Base-by-base conservation (phyloP, 2,888 invertebrate genomes). In the Drosophila neonasuta region DNA sequence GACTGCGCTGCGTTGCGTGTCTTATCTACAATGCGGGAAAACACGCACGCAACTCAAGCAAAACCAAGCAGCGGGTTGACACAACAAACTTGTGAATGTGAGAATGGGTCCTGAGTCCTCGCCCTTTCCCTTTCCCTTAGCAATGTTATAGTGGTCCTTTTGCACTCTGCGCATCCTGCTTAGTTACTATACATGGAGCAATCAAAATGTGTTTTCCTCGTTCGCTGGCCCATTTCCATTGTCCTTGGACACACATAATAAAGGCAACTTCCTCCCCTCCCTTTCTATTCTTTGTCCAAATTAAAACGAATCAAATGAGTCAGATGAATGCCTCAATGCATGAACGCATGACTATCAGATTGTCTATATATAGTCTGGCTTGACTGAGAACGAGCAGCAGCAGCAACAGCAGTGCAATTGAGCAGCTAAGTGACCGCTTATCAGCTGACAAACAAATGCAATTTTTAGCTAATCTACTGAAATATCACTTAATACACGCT, bases 11-110 rank as follows among this genome's bases (percentile, higher is more conserved):
- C 72, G 70, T 79, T 81, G 82, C 87, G 86, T 82, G 87, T 82
- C 85, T 87, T 85, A 85, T 82, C 85, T 77, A 70, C 82, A 82
- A 87, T 85, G 77, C 73, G 72, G 83, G 71, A 75, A 82, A 85
- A 87, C 82, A 87, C 86, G 82, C 86, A 83, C 77, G 86, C 66
- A 77, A 77, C 85, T 74, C 66, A 69, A 64, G 70, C 61, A 72
- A 60, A 46, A 59, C 44, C 59, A 51, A 56, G 59, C 77, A 79
- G 65, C 65, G 68, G 68, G 76, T 68, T 71, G 78, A 69, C 71
- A 78, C 29, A 60, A n/a, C 46, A 50, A 58, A 58, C 54, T 55
- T 15, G 45, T 45, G 56, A 55, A 32, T 44, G 44, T 44, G 44
- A 11, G 10, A 10, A 11, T 3, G 24, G 24, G 24, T 24, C 24